Evolutionary conservation across 2,888 invertebrate species (phyloP), one percentile per base, ranked within the genome.

Genomic region (Galerucella pusilla): DNA sequence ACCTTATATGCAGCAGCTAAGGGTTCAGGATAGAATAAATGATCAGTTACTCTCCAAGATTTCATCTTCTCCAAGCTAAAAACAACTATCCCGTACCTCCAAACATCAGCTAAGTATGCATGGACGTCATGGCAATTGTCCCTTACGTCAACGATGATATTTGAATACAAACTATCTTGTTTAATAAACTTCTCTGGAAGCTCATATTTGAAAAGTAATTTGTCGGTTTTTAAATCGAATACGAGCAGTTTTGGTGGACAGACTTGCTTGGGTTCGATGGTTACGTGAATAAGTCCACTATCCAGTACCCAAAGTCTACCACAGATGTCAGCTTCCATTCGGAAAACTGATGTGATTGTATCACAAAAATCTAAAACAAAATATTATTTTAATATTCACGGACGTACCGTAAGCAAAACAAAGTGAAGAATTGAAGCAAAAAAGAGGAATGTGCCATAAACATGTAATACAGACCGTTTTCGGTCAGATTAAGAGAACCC

Each of bases 261-360:
- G 20, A 93, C 86, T 84, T 93, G 94, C 76, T 90, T 90, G 0
- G 94, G 90, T 69, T 88, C 88, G n/a, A 91, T 90, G 16, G 92
- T 92, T 0, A 92, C 90, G 81, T 95, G 91, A 4, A 93, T 91
- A 83, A 93, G 92, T 0, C 96, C 96, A 0, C 94, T 94, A 86
- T 96, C 95, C 75, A 96, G 88, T 0, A 94, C 91, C 95, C 95
- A 96, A 5, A 96, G 88, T 57, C 94, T 90, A 66, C 93, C 92
- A 80, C 96, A 96, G 0, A 90, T 88, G 85, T 96, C 96, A 0
- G 92, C 91, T 81, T 91, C 91, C 64, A 94, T 89, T 35, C 96
- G 90, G 83, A 95, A 95, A 0, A 95, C 94, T 1, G 95, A 95
- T 0, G 93, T 93, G 54, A 95, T 86, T 54, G 93, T 92, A 2